These are phyloP conservation scores for Lasaia peninsularis DNA, from an alignment of 1,140 invertebrate genomes.

Conservation along the genomic window DNA sequence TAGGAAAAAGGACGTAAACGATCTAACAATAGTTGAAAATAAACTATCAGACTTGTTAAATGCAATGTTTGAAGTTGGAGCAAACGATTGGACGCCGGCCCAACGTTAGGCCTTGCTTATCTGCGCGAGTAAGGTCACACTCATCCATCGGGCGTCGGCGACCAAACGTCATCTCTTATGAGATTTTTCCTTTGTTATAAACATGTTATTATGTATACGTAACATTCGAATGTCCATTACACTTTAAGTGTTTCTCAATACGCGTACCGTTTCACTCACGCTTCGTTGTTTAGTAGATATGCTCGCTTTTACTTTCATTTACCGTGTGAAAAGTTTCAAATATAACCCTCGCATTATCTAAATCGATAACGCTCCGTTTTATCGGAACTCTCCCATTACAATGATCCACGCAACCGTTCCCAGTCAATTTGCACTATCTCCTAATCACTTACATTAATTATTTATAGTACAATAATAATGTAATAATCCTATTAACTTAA, in stretches of 20 bases:
- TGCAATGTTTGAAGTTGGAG: slow-evolving; percentile 44
- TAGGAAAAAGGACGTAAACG: slow-evolving; percentile 40
- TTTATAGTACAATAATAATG: slow-evolving; percentile 68
- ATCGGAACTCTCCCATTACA: slow-evolving; percentile 1
- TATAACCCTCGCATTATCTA: slow-evolving; percentile 1
- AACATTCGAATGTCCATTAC: slow-evolving; percentile 35
- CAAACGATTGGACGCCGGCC: slow-evolving; percentile 46
- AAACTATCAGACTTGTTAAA: slow-evolving; percentile 58
- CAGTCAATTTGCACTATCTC: slow-evolving; percentile 73
- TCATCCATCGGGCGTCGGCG: slow-evolving; percentile 33
- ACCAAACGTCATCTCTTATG: slow-evolving; percentile 36
- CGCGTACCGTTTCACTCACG: slow-evolving; percentile 35
- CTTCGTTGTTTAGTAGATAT: slow-evolving; percentile 34
- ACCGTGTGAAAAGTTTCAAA: slow-evolving; percentile 30
- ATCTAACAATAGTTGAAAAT: slow-evolving; percentile 38
- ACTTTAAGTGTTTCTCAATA: slow-evolving; percentile 34
- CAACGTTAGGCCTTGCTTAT: slow-evolving; percentile 41
- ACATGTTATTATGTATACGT: slow-evolving; percentile 35
- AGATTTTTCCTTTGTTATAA: slow-evolving; percentile 48
- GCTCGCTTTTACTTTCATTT: slow-evolving; percentile 51
- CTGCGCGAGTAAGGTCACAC: slow-evolving; percentile 42
- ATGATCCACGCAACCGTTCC: slow-evolving; percentile 58
- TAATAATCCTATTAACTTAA: slow-evolving; percentile 64
- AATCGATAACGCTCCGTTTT: slow-evolving; percentile 5
- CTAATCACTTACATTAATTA: slow-evolving; percentile 55